Conservation (phyloP, 2,113 vertebrate genomes). For the Sigmodon hispidus region DNA sequence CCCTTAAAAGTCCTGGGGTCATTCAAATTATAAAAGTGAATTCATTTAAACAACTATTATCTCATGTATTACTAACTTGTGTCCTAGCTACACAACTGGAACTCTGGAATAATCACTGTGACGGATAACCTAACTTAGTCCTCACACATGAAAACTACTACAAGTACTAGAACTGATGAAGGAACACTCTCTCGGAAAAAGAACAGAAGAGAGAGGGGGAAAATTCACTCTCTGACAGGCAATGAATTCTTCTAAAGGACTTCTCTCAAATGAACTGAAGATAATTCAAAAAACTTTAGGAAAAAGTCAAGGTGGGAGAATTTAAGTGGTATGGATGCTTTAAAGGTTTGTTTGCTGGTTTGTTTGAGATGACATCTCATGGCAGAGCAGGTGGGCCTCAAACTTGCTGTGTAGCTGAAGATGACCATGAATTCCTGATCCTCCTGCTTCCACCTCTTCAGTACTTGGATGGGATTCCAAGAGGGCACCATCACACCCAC, state of each 20-base stretch:
- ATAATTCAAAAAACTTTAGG: slow-evolving; percentile 43
- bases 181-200: not conserved
- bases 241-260: slow-evolving; percentile 29
- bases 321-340: not conserved
- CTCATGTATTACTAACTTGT: slow-evolving; percentile 27
- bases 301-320: slow-evolving; percentile 1
- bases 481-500: not conserved
- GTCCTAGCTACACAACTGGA: slow-evolving; percentile 7
- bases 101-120: not conserved
- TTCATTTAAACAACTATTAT: slow-evolving; percentile 38
- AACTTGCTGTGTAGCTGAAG: not conserved
- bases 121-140: slow-evolving; percentile 26
- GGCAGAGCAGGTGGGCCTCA: not conserved
- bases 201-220: not conserved
- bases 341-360: not conserved
- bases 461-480: not conserved
- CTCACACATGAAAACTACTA: not conserved
- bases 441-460: not conserved
- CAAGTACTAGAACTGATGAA: slow-evolving; percentile 19
- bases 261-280: slow-evolving; percentile 31
- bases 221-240: not conserved
- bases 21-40: slow-evolving; percentile 33
- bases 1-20: slow-evolving; percentile 34
- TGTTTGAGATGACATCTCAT: not conserved
- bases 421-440: not conserved